Evolutionary conservation across 2,888 invertebrate genomes (phyloP), one percentile per base, ranked within the genome.

Genomic region (Agrilus biguttatus): DNA sequence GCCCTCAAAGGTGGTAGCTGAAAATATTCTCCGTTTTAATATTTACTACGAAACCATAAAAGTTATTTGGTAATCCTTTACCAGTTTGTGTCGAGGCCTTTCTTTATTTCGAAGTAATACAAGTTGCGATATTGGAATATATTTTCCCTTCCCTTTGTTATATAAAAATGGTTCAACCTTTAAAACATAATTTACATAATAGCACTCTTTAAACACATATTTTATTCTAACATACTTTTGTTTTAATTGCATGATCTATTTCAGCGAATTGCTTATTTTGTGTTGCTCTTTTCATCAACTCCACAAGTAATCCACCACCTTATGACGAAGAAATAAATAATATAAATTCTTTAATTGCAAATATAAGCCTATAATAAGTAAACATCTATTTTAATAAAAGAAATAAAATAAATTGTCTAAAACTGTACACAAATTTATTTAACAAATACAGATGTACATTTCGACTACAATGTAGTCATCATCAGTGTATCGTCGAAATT

Each of bases 251-350:
- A 62, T 91, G 87, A 65, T 95, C 95, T 47, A 95, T 75, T 66
- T 93, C 90, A 0, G 88, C 87, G 55, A 80, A 90, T 59, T 90
- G 88, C 62, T 91, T 91, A 51, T 83, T 89, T 59, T 89, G 88
- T 2, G 85, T 76, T 0, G 91, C 90, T 51, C 89, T 71, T 63
- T 91, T 90, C 86, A 90, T 90, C 74, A 92, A 79, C 58, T 92
- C 90, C 8, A 95, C 88, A 19, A 95, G 67, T n/a, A 90, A 72
- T 42, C 95, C 97, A 21, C 89, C 89, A 49, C 95, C 90, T 82
- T 48, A 33, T 52, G 52, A 40, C 7, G 10, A 4, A 10, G 5
- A 10, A 28, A 28, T 28, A 8, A 28, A 3, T 10, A 10, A 28
- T 28, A 28, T 10, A 28, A 17, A 17, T 17, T 17, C 17, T 17